Percentiles rank a stretch among this genome's conserved stretches.
Evolutionary conservation across 2,888 invertebrate genomes (phyloP).

Genomic region (Himalopsyche kuldschensis): DNA sequence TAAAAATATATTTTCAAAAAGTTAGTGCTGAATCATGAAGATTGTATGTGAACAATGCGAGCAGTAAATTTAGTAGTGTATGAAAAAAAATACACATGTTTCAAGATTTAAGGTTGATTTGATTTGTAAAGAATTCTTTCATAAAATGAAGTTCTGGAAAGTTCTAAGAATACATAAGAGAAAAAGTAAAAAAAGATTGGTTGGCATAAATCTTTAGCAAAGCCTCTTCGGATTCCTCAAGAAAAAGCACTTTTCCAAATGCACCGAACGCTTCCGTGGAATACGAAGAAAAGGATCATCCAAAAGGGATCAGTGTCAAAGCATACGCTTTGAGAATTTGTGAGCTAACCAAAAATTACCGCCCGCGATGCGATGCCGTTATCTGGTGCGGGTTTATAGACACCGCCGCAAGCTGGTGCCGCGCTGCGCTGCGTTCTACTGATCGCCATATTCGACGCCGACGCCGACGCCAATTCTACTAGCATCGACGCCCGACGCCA

Average conservation of each 20-base stretch:
- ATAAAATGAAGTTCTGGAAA: too few relatives aligned
- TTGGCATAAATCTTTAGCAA: background rate
- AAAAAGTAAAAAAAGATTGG: background rate
- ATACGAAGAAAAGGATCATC: background rate
- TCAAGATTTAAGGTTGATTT: too few relatives aligned
- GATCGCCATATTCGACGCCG: background rate
- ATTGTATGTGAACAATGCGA: too few relatives aligned
- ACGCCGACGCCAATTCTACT: background rate
- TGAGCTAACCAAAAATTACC: slow-evolving; percentile 23
- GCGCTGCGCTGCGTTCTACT: background rate
- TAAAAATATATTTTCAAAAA: too few relatives aligned
- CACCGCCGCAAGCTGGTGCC: background rate
- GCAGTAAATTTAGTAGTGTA: too few relatives aligned
- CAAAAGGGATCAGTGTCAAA: background rate
- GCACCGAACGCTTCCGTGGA: background rate
- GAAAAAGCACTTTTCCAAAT: background rate
- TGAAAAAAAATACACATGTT: too few relatives aligned
- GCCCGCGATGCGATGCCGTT: slow-evolving; percentile 13
- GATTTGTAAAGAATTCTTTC: too few relatives aligned
- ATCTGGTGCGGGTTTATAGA: background rate
- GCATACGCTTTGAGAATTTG: background rate
- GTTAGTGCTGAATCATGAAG: too few relatives aligned
- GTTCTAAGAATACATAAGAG: too few relatives aligned
- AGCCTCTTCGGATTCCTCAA: background rate
- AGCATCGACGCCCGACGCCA: background rate